Conservation (phyloP, 2,888 invertebrate genomes). For the Rhabditophanes sp. region DNA sequence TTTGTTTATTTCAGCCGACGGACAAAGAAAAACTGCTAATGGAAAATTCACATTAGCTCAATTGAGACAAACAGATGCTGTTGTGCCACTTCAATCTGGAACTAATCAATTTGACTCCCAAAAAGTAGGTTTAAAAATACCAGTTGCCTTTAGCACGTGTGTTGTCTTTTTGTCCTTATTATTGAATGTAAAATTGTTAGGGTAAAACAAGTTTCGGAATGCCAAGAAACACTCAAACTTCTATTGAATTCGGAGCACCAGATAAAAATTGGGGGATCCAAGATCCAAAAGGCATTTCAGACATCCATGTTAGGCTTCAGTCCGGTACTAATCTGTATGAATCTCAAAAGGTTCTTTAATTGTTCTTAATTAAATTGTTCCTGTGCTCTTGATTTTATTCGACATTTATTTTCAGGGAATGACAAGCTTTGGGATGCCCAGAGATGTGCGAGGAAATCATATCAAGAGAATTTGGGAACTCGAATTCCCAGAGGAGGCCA, state of each 20-base stretch:
- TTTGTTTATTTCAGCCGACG: no score
- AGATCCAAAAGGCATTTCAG: slow-evolving; percentile 17
- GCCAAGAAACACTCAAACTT: slow-evolving; percentile 38
- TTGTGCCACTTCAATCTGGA: slow-evolving; percentile 35
- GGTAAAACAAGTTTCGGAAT: slow-evolving; percentile 41
- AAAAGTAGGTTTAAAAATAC: slow-evolving; percentile 14
- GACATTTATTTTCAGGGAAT: slow-evolving; percentile 23
- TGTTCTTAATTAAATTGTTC: neutral
- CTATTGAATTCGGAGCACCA: slow-evolving; percentile 29
- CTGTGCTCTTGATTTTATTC: neutral
- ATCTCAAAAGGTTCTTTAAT: slow-evolving; percentile 29
- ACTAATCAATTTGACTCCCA: slow-evolving; percentile 41
- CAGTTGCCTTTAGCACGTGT: slow-evolving; percentile 4
- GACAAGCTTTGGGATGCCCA: slow-evolving; percentile 42
- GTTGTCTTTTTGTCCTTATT: slow-evolving; percentile 1
- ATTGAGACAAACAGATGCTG: slow-evolving; percentile 35
- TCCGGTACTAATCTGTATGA: slow-evolving; percentile 41
- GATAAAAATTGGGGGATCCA: slow-evolving; percentile 27
- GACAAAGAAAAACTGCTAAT: slow-evolving; percentile 15
- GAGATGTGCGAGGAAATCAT: slow-evolving; percentile 44
- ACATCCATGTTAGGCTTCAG: slow-evolving; percentile 39
- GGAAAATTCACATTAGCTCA: slow-evolving; percentile 24
- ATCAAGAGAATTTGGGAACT: slow-evolving; percentile 44
- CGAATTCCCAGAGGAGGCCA: slow-evolving; percentile 42
- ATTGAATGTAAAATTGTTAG: slow-evolving; percentile 15